Evolutionary conservation across 1,140 invertebrate genomes (phyloP).

Genomic region (Magallana angulata): DNA sequence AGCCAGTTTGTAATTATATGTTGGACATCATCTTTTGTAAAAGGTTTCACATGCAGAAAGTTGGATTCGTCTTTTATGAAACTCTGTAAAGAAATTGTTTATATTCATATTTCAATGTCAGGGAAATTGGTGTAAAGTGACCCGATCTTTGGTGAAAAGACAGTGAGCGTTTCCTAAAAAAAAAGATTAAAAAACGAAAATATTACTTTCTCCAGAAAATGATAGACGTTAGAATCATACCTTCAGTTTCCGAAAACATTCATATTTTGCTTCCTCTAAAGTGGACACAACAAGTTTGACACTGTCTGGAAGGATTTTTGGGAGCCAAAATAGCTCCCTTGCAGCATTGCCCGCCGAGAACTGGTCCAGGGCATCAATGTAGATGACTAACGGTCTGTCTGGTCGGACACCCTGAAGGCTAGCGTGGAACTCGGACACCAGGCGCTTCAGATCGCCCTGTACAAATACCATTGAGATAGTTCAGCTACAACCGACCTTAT

Average conservation of each 20-base stretch:
- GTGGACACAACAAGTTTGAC: slow-evolving; percentile 85
- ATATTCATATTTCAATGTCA: too few species aligned
- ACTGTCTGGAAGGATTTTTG: slow-evolving; percentile 56
- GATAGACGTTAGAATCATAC: slow-evolving; percentile 39
- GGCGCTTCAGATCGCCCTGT: slow-evolving; percentile 53
- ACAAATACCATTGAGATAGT: neutral
- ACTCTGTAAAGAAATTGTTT: slow-evolving; percentile 10
- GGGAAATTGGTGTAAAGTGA: too few species aligned
- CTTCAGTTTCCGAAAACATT: slow-evolving; percentile 62
- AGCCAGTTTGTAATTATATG: slow-evolving; percentile 71
- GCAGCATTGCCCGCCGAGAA: slow-evolving; percentile 58
- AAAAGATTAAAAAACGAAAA: too few species aligned
- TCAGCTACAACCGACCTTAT: too few species aligned
- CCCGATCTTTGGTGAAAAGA: too few species aligned
- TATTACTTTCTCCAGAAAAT: too few species aligned
- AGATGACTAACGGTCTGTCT: slow-evolving; percentile 58
- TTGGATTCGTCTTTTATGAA: slow-evolving; percentile 38
- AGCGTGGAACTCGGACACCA: slow-evolving; percentile 44
- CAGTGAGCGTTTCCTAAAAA: too few species aligned
- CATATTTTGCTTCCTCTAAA: slow-evolving; percentile 64
- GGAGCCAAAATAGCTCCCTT: slow-evolving; percentile 67
- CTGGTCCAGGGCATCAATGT: slow-evolving; percentile 72
- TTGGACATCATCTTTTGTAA: slow-evolving; percentile 62
- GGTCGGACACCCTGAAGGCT: neutral
- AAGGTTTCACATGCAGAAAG: slow-evolving; percentile 57